A percentile compares a stretch with the other conserved stretches of the same genome.
phyloP scores from a whole-genome alignment of 30 jellyfish, hydroid and myxozoan species.

The Phacellophora camtschatica region DNA sequence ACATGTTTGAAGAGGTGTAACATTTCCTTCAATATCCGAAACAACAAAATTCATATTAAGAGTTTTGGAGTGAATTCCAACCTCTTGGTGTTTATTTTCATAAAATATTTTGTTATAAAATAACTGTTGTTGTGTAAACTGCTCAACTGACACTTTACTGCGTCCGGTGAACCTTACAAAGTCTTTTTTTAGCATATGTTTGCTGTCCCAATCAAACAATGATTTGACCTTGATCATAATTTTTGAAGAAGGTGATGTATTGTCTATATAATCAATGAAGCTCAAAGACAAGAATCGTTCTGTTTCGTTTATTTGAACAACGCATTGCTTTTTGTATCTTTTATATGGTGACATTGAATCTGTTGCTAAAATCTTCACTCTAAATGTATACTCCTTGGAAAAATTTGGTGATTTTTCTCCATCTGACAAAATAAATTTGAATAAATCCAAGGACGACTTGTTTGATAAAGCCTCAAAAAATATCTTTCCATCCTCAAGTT shows the following conservation, averaged over 20 bases:
- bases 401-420: constrained; percentile 36
- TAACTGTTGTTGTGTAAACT: constrained; percentile 45
- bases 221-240: constrained; percentile 7
- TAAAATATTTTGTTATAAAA: constrained; percentile 34
- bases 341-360: constrained; percentile 43
- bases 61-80: constrained; percentile 22
- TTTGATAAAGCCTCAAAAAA: constrained; percentile 15
- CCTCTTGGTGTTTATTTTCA: constrained; percentile 1
- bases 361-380: constrained; percentile 13
- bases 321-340: constrained; percentile 43
- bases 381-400: constrained; percentile 24
- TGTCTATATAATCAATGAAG: constrained; percentile 26
- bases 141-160: background rate
- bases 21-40: constrained; percentile 22
- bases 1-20: constrained; percentile 38
- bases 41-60: constrained; percentile 19
- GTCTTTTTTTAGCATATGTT: background rate
- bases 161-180: background rate
- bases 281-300: constrained; percentile 32
- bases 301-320: constrained; percentile 49
- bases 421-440: constrained; percentile 37
- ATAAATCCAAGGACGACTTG: background rate
- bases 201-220: background rate
- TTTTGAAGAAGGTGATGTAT: constrained; percentile 36
- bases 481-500: constrained; percentile 28